Percentiles rank a stretch among this genome's conserved stretches.
Evolutionary conservation across 2,888 invertebrate species (phyloP).

Genomic region (Lysandra bellargus): DNA sequence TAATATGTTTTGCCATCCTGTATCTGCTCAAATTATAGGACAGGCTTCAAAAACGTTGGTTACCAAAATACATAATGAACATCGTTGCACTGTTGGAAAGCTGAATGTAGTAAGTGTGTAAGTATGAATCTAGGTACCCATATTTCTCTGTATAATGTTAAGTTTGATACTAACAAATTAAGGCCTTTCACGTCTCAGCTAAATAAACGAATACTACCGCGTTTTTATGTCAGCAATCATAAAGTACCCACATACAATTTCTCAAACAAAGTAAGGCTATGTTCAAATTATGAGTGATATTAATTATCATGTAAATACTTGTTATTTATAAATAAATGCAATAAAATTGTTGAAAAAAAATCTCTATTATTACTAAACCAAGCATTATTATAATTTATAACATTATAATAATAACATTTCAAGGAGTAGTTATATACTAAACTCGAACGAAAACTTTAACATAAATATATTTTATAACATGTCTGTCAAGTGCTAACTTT

Average conservation of each 20-base stretch:
- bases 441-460: not conserved
- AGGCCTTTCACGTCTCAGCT: not conserved
- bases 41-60: too few species aligned
- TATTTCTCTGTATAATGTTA: too few species aligned
- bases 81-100: too few species aligned
- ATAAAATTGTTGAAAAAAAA: not conserved
- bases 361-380: not conserved
- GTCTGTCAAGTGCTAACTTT: not conserved
- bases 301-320: constrained; percentile 2
- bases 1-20: too few species aligned
- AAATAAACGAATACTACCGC: not conserved
- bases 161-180: too few species aligned
- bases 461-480: not conserved
- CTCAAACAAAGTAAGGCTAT: constrained; percentile 1
- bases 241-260: not conserved
- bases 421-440: not conserved
- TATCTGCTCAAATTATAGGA: not conserved
- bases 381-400: too few species aligned
- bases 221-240: too few species aligned
- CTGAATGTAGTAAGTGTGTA: too few species aligned
- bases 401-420: too few species aligned
- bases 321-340: not conserved
- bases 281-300: not conserved
- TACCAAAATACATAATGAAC: too few species aligned
- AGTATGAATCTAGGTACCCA: too few species aligned